Percentiles rank a stretch among this genome's conserved stretches.
These are phyloP conservation scores for Molossus molossus DNA, from an alignment of 2,797 vertebrate species.

Conservation along the genomic window DNA sequence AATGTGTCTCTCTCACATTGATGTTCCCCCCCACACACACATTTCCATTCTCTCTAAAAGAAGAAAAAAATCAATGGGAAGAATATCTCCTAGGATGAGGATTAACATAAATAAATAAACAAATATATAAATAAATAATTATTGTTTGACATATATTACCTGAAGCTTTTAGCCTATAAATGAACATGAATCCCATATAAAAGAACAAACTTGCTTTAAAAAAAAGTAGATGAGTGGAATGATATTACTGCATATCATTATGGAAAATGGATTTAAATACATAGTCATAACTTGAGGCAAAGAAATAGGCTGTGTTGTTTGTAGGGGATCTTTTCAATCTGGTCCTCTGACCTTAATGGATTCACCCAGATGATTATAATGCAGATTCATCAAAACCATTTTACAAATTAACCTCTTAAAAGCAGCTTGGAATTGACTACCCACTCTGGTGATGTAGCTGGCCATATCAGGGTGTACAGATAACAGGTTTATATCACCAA, in stretches of 20 bases:
- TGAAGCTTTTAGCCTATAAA: slow-evolving; percentile 39
- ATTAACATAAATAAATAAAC: too few relatives aligned
- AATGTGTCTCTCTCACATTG: too few relatives aligned
- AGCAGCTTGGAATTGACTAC: not conserved
- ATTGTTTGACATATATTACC: slow-evolving; percentile 24
- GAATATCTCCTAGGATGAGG: too few relatives aligned
- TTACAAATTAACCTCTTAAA: slow-evolving; percentile 2
- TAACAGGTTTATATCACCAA: not conserved
- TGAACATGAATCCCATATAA: slow-evolving; percentile 50
- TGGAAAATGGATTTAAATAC: slow-evolving; percentile 48
- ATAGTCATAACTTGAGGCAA: not conserved
- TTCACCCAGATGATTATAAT: not conserved
- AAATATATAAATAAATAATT: not conserved
- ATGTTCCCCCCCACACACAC: too few relatives aligned
- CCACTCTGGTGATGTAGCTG: not conserved
- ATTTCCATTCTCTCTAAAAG: too few relatives aligned
- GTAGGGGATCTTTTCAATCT: not conserved
- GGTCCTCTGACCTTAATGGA: not conserved
- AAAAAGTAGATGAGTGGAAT: not conserved
- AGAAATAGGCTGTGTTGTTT: not conserved
- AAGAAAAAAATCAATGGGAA: too few relatives aligned
- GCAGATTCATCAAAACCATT: slow-evolving; percentile 17
- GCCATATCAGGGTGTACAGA: not conserved
- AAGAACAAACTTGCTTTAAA: slow-evolving; percentile 39
- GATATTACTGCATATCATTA: not conserved